phyloP scores from a whole-genome alignment of 2,113 vertebrate species.

The Sprattus sprattus region DNA sequence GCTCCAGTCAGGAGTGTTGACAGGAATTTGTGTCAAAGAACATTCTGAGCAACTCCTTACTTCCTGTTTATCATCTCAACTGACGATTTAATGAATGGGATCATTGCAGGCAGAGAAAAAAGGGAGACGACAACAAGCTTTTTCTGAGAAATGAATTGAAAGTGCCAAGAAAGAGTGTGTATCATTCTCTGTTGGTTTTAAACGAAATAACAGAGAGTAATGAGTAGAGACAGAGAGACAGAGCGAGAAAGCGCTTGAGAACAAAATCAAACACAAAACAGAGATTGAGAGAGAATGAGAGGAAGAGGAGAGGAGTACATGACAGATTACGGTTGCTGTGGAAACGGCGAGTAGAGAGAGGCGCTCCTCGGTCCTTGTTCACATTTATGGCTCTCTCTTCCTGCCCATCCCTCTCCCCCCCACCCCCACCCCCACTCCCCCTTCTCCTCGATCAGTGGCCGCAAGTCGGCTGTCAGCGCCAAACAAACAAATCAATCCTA shows the following conservation, averaged over 20 bases:
- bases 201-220: neutral
- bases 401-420: neutral
- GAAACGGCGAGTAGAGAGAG: conserved; percentile 16
- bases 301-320: neutral
- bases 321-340: conserved; percentile 25
- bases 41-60: neutral
- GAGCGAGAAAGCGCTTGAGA: neutral
- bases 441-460: conserved; percentile 9
- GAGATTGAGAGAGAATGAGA: conserved; percentile 7
- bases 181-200: neutral
- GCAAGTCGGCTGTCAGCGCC: conserved; percentile 20
- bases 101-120: neutral
- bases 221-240: conserved; percentile 7
- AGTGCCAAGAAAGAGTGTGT: neutral
- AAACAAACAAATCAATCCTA: conserved; percentile 27
- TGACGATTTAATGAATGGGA: neutral
- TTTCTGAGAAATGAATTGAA: conserved; percentile 25
- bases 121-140: neutral
- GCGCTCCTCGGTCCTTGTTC: neutral
- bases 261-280: too few relatives aligned
- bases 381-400: conserved; percentile 14
- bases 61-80: neutral
- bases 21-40: neutral
- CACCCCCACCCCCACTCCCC: neutral
- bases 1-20: neutral